A percentile compares a stretch with the other conserved stretches of the same genome.
phyloP scores from a whole-genome alignment of 2,797 vertebrate species.

The Alcedo quadribrachys region DNA sequence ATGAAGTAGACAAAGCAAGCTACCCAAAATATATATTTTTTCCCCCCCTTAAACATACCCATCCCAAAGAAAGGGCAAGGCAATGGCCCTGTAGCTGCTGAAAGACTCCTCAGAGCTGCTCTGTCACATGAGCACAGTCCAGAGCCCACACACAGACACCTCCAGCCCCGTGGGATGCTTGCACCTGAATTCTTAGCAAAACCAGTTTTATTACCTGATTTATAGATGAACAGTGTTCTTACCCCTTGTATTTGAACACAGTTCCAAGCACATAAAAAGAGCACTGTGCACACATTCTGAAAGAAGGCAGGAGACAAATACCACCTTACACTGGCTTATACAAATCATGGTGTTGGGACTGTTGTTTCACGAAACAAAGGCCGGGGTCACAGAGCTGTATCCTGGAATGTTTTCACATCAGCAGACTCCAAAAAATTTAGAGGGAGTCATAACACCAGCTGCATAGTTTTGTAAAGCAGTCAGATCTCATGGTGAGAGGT shows the following conservation, averaged over 20 bases:
- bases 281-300: neutral
- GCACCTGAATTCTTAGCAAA: neutral
- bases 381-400: neutral
- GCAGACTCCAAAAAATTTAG: neutral
- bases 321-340: neutral
- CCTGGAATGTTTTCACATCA: neutral
- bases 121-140: accelerated
- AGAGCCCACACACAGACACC: neutral
- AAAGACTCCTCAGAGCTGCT: neutral
- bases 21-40: neutral
- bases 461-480: neutral
- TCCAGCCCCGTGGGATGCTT: neutral
- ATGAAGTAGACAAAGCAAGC: neutral
- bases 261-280: neutral
- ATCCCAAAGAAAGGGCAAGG: neutral
- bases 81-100: neutral
- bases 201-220: neutral
- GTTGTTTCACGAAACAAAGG: neutral
- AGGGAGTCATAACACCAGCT: neutral
- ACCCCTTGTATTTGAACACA: neutral
- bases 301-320: neutral
- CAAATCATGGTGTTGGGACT: neutral
- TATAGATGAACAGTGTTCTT: neutral
- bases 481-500: neutral
- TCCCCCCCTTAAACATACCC: neutral